Base-by-base conservation (phyloP, 1,140 invertebrate genomes). In the Atta colombica region DNA sequence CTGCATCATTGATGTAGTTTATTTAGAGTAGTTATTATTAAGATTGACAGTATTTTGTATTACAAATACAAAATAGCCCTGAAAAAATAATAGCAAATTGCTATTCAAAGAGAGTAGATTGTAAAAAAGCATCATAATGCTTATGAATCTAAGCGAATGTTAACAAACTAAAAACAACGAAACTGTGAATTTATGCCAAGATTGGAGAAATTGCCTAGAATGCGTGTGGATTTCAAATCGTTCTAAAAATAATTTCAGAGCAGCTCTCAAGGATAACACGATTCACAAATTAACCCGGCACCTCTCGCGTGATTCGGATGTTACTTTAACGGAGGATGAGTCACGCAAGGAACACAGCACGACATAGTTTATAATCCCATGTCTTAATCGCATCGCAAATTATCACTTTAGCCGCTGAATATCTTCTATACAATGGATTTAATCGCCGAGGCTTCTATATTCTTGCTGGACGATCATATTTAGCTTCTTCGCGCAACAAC, bases 331-430 rank as follows among this genome's bases (percentile, higher is more conserved):
- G 92, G 87, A 25, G 84, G 88, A 90, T 89, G 89, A 89, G 93
- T 94, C 94, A 94, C 94, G 94, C 94, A 93, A 77, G 75, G 55
- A 10, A 72, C 65, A 74, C 74, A 72, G 69, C 88, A 92, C 90
- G 87, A 91, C 85, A 85, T 91, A 87, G 80, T 92, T 92, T 89
- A 88, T 85, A 89, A 91, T 91, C 69, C 88, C 92, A 93, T 71
- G 87, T 93, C 92, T 93, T 91, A 93, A 93, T 93, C 91, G 87
- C 87, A 80, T 90, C 86, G 87, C 89, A 92, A 93, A 93, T 93
- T 93, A 92, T 93, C 92, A 92, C 90, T 92, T 89, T 89, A 90
- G 87, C 61, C 87, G 65, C 60, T 88, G 88, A 91, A 88, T 88
- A 91, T 86, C 87, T 61, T 69, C 31, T 61, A 85, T 55, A 91